These are phyloP conservation scores for Cheilosia soror DNA, from an alignment of 2,888 invertebrate genomes.

Conservation along the genomic window DNA sequence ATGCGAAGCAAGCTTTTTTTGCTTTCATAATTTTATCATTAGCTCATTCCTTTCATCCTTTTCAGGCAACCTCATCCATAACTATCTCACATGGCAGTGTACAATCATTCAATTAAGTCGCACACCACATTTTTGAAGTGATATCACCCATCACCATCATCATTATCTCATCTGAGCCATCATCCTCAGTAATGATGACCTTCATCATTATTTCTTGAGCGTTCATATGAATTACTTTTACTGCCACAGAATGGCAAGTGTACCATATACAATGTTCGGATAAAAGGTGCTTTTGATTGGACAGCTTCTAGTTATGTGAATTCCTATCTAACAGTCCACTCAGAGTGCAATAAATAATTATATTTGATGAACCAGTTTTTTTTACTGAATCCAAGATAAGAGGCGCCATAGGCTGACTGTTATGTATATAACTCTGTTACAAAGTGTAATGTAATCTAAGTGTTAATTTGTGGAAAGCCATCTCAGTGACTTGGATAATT, in stretches of 20 bases:
- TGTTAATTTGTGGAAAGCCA: slow-evolving; percentile 45
- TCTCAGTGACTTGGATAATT: slow-evolving; percentile 34
- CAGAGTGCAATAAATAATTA: slow-evolving; percentile 22
- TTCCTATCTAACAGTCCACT: slow-evolving; percentile 28
- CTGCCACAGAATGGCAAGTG: slow-evolving; percentile 30
- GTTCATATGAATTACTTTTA: slow-evolving; percentile 58
- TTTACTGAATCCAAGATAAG: slow-evolving; percentile 14
- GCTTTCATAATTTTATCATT: slow-evolving; percentile 64
- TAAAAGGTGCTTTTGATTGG: slow-evolving; percentile 59
- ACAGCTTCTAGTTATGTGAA: slow-evolving; percentile 52
- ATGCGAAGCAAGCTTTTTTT: slow-evolving; percentile 23
- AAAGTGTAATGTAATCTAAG: slow-evolving; percentile 33
- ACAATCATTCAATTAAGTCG: slow-evolving; percentile 73
- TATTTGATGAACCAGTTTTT: slow-evolving; percentile 63
- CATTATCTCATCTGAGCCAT: slow-evolving; percentile 37
- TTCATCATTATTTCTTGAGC: slow-evolving; percentile 51
- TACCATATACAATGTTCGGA: slow-evolving; percentile 9
- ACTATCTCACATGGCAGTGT: slow-evolving; percentile 51
- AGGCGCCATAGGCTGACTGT: not conserved
- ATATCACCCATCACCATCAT: slow-evolving; percentile 67
- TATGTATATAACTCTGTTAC: slow-evolving; percentile 16
- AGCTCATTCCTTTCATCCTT: slow-evolving; percentile 66
- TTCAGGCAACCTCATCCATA: slow-evolving; percentile 45
- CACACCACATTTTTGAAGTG: slow-evolving; percentile 63
- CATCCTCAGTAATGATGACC: slow-evolving; percentile 58